Percentiles rank a stretch among this genome's conserved stretches.
Evolutionary conservation across 1,140 invertebrate species (phyloP).

Genomic region (Probaryconus sp.): DNA sequence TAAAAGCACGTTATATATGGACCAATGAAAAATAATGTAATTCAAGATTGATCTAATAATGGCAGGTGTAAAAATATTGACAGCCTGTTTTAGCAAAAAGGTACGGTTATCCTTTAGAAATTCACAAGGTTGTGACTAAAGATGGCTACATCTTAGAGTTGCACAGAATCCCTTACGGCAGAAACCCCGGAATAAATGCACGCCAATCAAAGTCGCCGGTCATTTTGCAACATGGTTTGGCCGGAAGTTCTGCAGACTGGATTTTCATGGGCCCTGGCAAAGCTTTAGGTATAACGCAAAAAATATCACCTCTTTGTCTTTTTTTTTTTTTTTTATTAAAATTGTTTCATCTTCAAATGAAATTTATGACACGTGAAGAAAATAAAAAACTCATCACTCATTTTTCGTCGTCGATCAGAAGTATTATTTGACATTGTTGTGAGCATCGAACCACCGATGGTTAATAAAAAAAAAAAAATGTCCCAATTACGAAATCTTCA

Average conservation of each 20-base stretch:
- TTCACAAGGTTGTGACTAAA: slow-evolving; percentile 81
- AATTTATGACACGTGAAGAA: not conserved
- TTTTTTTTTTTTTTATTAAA: not conserved
- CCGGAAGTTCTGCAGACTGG: slow-evolving; percentile 80
- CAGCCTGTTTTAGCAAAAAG: slow-evolving; percentile 78
- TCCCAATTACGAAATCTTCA: no score
- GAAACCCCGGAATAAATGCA: slow-evolving; percentile 2
- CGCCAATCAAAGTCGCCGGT: slow-evolving; percentile 73
- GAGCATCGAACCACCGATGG: no score
- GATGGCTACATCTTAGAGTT: slow-evolving; percentile 85
- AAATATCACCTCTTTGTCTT: no score
- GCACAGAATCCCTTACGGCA: slow-evolving; percentile 81
- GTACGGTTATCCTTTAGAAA: slow-evolving; percentile 79
- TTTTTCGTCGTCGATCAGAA: no score
- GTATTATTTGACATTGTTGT: no score
- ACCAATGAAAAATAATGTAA: no score
- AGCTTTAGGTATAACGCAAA: slow-evolving; percentile 76
- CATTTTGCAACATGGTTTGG: slow-evolving; percentile 83
- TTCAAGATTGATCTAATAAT: no score
- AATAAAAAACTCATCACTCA: no score
- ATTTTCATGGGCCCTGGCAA: slow-evolving; percentile 80
- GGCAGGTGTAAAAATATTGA: no score
- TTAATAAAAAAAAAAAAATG: no score
- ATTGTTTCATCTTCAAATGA: not conserved
- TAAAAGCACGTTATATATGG: no score